phyloP scores from a whole-genome alignment of 2,113 vertebrate species.

The Ceyx cyanopectus region DNA sequence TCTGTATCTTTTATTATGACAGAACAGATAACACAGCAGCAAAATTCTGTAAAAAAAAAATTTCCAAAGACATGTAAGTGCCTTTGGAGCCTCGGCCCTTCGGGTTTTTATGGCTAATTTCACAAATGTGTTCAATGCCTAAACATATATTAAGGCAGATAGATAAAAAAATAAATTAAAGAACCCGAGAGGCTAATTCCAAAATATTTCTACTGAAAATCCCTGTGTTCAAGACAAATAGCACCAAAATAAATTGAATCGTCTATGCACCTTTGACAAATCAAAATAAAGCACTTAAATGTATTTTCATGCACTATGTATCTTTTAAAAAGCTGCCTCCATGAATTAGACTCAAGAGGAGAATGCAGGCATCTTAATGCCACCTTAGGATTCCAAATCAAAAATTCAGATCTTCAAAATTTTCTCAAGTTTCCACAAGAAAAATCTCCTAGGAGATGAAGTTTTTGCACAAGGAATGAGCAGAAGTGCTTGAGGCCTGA shows the following conservation, averaged over 20 bases:
- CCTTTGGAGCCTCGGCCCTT: neutral
- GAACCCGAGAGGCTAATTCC: neutral
- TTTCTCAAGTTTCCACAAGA: neutral
- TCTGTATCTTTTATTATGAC: neutral
- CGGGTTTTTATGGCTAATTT: neutral
- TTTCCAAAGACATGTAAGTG: neutral
- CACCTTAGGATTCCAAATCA: neutral
- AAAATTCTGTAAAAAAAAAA: neutral
- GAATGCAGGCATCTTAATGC: neutral
- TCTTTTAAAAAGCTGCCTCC: neutral
- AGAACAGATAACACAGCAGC: neutral
- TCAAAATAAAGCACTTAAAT: neutral
- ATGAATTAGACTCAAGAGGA: neutral
- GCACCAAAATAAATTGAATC: neutral
- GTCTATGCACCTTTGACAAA: neutral
- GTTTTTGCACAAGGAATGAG: neutral
- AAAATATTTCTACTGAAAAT: neutral
- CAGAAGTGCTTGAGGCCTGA: neutral
- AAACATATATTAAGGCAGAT: neutral
- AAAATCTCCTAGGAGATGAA: neutral
- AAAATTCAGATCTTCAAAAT: neutral
- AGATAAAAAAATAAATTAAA: neutral
- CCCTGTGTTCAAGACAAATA: neutral
- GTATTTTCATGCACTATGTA: neutral
- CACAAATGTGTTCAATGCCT: neutral